Evolutionary conservation across 35 echinoderm and acorn worm species (phyloP), one percentile per base, ranked within the genome.

Genomic region (Amphiura filiformis): DNA sequence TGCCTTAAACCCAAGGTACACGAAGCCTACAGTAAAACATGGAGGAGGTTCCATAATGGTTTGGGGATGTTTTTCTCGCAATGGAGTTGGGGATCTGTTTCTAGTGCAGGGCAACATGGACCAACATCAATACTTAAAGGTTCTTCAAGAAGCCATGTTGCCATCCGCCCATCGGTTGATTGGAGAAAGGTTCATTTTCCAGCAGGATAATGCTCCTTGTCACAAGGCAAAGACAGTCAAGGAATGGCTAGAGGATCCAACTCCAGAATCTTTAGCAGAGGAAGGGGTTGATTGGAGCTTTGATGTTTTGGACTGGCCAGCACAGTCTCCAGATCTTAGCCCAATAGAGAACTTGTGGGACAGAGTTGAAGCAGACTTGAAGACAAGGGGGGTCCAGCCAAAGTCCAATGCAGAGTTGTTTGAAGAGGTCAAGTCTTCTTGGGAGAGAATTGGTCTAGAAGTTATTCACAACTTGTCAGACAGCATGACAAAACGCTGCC

Each of bases 131-230:
- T 34, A 17, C 34, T 20, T 36, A 3, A 31, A 80, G 12, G 4
- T 80, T 39, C 34, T 36, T 1, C 17, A 39, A 31, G 34, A 80
- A 32, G 3, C 13, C 78, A 80, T 80, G 78, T 39, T 32, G n/a
- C 78, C 78, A 34, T 80, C 78, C 4, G 78, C 30, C 4, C 78
- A 80, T 39, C n/a, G 38, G 4, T 80, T 80, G 34, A 80, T 80
- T 31, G 34, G 78, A 12, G 5, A 36, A 31, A 39, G 35, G 2
- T 80, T 36, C 13, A 37, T 80, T 80, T 80, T 34, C 34, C 78
- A 80, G 34, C 78, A 80, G 78, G 34, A 34, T 17, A 80, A 34
- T 34, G 15, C 78, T 34, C 78, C 78, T 17, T 80, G 78, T 39
- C 78, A 80, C 34, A 80, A 36, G 31, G 78, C 78, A 36, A 80